Base-by-base conservation (phyloP, 2,797 vertebrate genomes). In the Tapera naevia region DNA sequence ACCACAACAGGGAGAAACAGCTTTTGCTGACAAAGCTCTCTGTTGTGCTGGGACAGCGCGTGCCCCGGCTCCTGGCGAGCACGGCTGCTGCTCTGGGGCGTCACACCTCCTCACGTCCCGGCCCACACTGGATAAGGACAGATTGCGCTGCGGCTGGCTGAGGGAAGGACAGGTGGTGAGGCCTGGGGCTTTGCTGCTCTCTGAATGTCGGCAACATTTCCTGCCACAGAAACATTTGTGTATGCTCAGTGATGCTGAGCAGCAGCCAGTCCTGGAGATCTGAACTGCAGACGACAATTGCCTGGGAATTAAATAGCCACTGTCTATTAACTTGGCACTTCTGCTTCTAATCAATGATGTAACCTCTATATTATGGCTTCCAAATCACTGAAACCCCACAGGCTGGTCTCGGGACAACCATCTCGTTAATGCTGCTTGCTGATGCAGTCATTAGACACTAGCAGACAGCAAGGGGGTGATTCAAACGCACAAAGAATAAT, bases 91-190 rank as follows among this genome's bases (percentile, higher is more conserved):
- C 7, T 1, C 2, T 2, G 19, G 35, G 50, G 7, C 48, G 15
- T 45, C 19, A 1, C 69, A 30, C 16, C 35, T 74, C 27, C 54
- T 37, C 48, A 4, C 4, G 3, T 37, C 69, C 54, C 6, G 3
- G 41, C 54, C 67, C 64, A 3, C 1, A 1, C 10, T 21, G 62
- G 54, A 3, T 53, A 13, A 12, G 45, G 57, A 71, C 73, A 45
- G 43, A 19, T 13, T 2, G 1, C 2, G 0, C 25, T 8, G 48
- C 3, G 1, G 0, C 5, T 1, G 1, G 4, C 33, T 0, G 0
- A 51, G 60, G 51, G 25, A 16, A 60, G 57, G 65, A 21, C 4
- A 74, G 39, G 28, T 12, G 41, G 60, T 51, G 12, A 19, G 7
- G 10, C 15, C 43, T 71, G 65, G n/a, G 27, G 39, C 43, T 78